Base-by-base conservation (phyloP, 2,113 vertebrate species). In the Halichoerus grypus region DNA sequence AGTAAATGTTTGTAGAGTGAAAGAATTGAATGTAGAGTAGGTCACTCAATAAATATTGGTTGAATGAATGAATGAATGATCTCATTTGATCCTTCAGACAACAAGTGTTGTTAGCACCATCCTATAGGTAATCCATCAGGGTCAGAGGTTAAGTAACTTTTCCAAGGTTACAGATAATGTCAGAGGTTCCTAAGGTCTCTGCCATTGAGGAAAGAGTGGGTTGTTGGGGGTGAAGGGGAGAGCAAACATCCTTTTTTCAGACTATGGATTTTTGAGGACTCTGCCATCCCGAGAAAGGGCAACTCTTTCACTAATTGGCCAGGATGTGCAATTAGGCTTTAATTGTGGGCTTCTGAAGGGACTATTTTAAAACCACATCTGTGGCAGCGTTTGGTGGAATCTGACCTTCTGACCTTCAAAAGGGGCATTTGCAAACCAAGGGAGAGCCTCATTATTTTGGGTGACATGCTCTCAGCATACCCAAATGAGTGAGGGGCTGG, bases 281-380 rank as follows among this genome's bases (percentile, higher is more conserved):
- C 81, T 91, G 59, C 53, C 81, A 69, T 94, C 49, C 49, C 12
- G 15, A 69, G 88, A 85, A 59, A 63, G 0, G 76, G 92, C 24
- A 59, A 71, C 57, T 74, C 88, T 91, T 95, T 87, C 88, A 49
- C 63, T 97, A 97, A 95, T 88, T 97, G 89, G 96, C 80, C 85
- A 97, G 71, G 92, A 85, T 69, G 22, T 91, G 15, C 36, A 88
- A 88, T 96, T 92, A 92, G 94, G 71, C 46, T 92, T 97, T 94
- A 96, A 96, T 83, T 92, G 92, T 86, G 91, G 91, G 95, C 65
- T 97, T 96, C 95, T 59, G 82, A 95, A 79, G 95, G 53, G 53
- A 69, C 98, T 97, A 88, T 98, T 97, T 97, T 89, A 83, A 93
- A 96, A 91, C 39, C 24, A 65, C 96, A 97, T 97, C 94, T 97